A percentile compares a stretch with the other conserved stretches of the same genome.
These are phyloP conservation scores for Amazona guildingii DNA, from an alignment of 2,113 vertebrate genomes.

Conservation along the genomic window DNA sequence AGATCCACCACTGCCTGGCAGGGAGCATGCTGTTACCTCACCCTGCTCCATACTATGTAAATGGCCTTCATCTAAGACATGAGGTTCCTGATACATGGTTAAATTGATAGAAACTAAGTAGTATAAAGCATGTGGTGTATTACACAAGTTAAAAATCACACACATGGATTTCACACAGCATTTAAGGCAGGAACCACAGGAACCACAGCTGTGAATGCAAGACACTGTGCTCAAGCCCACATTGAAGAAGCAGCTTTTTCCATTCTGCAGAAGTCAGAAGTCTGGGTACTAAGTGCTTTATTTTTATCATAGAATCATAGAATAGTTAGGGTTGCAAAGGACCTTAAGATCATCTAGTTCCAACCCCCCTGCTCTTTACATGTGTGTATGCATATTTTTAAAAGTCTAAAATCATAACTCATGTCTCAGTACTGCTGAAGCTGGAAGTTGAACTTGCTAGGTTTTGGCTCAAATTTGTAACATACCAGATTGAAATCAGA, in stretches of 20 bases:
- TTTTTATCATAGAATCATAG: neutral
- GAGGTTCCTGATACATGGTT: conserved; percentile 24
- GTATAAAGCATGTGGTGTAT: neutral
- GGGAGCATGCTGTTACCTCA: neutral
- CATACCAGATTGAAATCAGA: neutral
- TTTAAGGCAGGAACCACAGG: neutral
- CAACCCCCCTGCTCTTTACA: neutral
- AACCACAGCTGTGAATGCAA: neutral
- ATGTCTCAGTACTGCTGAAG: neutral
- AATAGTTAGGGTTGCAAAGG: too few species aligned
- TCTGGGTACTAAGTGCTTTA: neutral
- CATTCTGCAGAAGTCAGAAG: neutral
- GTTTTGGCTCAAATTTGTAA: neutral
- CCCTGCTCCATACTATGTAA: neutral
- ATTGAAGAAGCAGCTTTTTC: neutral
- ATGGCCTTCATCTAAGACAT: conserved; percentile 5
- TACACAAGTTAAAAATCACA: conserved; percentile 33
- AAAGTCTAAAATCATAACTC: neutral
- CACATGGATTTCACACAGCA: neutral
- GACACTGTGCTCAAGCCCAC: neutral
- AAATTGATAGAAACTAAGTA: conserved; percentile 20
- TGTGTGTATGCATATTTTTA: neutral
- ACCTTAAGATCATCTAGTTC: too few species aligned
- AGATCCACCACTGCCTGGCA: neutral
- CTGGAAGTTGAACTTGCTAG: neutral